Evolutionary conservation across 2,888 invertebrate genomes (phyloP), one percentile per base, ranked within the genome.

Genomic region (Aporophyla lueneburgensis): DNA sequence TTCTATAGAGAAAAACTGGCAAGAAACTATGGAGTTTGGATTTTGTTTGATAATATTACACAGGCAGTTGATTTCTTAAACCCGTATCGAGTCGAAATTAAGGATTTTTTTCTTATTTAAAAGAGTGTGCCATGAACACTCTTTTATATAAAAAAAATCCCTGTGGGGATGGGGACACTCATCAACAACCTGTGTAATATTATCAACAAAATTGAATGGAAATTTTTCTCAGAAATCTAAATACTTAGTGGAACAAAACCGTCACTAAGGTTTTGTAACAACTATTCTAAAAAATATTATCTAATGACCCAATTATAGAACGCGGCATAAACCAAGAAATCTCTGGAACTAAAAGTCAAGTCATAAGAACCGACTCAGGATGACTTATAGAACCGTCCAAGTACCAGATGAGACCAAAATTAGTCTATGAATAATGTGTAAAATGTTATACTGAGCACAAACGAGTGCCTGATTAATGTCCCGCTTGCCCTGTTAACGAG

Each of bases 381-480:
- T 62, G 40, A 61, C 56, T 40, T 56, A 63, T 73, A 73, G 14
- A 49, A 21, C 46, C 27, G n/a, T 51, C 27, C n/a, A 61, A 74
- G 21, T 66, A 72, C 72, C 62, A 67, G 65, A 72, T 59, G 61
- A 62, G 59, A 59, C 67, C 54, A 24, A 70, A 74, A 84, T 65
- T 59, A 68, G 56, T 78, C 65, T 81, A 67, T 74, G 75, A 84
- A 84, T 78, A 84, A 81, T 76, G 62, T 74, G 73, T 78, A 66
- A 69, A 75, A 70, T 66, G 62, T 66, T 84, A 78, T 81, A 74
- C 58, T 27, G 19, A 49, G 24, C 62, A 78, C 66, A 81, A 84
- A 78, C 68, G 56, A 75, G 73, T 61, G 54, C 27, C 66, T 84
- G 84, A 84, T 81, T 81, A 81, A 84, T 78, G 84, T 81, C 46